Base-by-base conservation (phyloP, 2,113 vertebrate genomes). In the Fregetta grallaria region DNA sequence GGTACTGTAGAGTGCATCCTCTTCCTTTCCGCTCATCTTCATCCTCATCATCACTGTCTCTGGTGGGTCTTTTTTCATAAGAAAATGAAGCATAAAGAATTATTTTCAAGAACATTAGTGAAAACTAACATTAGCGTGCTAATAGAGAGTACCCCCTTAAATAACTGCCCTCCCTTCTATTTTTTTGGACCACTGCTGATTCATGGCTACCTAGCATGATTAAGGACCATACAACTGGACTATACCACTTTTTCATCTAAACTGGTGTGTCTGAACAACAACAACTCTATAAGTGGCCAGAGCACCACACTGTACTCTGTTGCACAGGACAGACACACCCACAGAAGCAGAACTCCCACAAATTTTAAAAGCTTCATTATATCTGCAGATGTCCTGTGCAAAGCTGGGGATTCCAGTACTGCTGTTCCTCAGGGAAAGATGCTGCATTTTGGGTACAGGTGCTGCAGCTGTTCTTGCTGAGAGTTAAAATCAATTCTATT, bases 21-120 rank as follows among this genome's bases (percentile, higher is more conserved):
- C 99, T 97, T 75, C 99, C 99, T 47, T 98, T 97, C 52, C 98
- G 97, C 87, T 99, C 99, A 7, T 99, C 99, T 15, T 99, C 99
- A 0, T 99, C 99, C n/a, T 99, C 99, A 4, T 99, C 99, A 15
- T 99, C 99, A 3, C 99, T 99, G 88, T 99, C 99, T 29, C 98
- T 97, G 0, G 98, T 97, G 8, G 99, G 98, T 96, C 99, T 99
- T 91, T 26, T 3, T 84, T 10, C 20, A 27, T 8, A 40, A 42
- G 7, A 15, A 30, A 61, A 36, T 7, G 23, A 34, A 81, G 36
- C 58, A 56, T 2, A 40, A 38, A 58, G 22, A 66, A 49, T 42
- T 2, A 4, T 12, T 30, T 47, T 59, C 52, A 70, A 49, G n/a
- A 40, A 21, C 42, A 10, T 4, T 7, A 36, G 8, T 27, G 58